These are phyloP conservation scores for Malurus leucopterus DNA, from an alignment of 2,797 vertebrate genomes.

Conservation along the genomic window DNA sequence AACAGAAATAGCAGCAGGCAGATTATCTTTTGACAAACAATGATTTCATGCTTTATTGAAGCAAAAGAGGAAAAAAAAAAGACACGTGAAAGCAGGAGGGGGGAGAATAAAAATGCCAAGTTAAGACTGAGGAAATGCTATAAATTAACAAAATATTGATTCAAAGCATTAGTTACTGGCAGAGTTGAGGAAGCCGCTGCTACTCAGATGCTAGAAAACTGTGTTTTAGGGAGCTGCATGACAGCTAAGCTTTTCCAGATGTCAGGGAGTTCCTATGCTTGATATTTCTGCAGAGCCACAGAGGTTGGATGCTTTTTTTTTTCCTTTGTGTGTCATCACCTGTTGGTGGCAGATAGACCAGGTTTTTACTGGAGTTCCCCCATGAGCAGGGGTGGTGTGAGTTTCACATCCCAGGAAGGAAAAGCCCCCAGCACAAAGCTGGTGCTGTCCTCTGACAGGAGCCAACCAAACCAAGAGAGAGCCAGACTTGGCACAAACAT, in stretches of 20 bases:
- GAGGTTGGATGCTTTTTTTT: background rate
- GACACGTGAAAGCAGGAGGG: background rate
- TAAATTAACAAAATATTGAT: background rate
- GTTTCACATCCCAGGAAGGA: background rate
- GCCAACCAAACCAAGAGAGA: background rate
- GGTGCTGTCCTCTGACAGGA: background rate
- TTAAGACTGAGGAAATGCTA: background rate
- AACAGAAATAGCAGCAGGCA: background rate
- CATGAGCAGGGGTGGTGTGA: background rate
- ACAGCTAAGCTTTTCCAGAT: background rate
- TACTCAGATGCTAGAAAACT: background rate
- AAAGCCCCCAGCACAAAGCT: background rate
- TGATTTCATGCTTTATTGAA: slow-evolving; percentile 21
- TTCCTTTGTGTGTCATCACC: background rate
- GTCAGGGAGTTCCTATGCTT: background rate
- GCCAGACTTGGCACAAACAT: background rate
- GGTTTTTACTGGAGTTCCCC: background rate
- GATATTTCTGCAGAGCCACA: background rate
- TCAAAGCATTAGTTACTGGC: background rate
- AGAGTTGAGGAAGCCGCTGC: background rate
- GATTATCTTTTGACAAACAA: slow-evolving; percentile 15
- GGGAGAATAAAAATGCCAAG: background rate
- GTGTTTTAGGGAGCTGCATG: background rate
- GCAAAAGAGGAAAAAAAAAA: background rate
- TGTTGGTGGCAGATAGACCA: background rate